Evolutionary conservation across 92 coral and sea anemone species (phyloP).

Genomic region (Epizoanthus rinbou): DNA sequence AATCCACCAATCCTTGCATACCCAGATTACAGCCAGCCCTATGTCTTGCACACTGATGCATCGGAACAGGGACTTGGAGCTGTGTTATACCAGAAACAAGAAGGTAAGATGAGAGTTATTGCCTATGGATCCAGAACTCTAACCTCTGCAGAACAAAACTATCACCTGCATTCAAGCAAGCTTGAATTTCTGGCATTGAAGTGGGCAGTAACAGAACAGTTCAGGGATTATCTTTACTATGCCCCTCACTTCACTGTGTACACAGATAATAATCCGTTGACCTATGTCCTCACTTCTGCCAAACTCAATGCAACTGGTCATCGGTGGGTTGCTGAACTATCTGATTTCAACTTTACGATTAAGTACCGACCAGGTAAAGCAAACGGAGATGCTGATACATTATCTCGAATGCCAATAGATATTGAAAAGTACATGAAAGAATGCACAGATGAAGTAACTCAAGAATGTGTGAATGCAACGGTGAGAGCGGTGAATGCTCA

Average conservation of each 20-base stretch:
- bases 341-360: conserved; percentile 32
- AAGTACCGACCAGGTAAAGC: conserved; percentile 51
- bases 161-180: conserved; percentile 27
- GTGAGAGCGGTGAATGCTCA: conserved; percentile 43
- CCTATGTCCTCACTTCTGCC: conserved; percentile 46
- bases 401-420: conserved; percentile 47
- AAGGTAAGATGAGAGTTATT: conserved; percentile 48
- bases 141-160: conserved; percentile 33
- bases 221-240: conserved; percentile 14
- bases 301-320: conserved; percentile 45
- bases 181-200: conserved; percentile 37
- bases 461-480: conserved; percentile 32
- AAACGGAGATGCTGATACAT: conserved; percentile 40
- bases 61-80: conserved; percentile 52
- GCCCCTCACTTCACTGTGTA: conserved; percentile 29
- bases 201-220: conserved; percentile 31
- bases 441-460: conserved; percentile 35
- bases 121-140: conserved; percentile 50
- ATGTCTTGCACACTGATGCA: conserved; percentile 51
- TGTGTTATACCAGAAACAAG: conserved; percentile 52
- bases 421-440: conserved; percentile 38
- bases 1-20: conserved; percentile 39
- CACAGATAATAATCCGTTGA: conserved; percentile 59
- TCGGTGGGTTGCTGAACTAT: conserved; percentile 45
- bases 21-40: conserved; percentile 40